Evolutionary conservation across 2,113 vertebrate species (phyloP), one percentile per base, ranked within the genome.

Genomic region (Python bivittatus): DNA sequence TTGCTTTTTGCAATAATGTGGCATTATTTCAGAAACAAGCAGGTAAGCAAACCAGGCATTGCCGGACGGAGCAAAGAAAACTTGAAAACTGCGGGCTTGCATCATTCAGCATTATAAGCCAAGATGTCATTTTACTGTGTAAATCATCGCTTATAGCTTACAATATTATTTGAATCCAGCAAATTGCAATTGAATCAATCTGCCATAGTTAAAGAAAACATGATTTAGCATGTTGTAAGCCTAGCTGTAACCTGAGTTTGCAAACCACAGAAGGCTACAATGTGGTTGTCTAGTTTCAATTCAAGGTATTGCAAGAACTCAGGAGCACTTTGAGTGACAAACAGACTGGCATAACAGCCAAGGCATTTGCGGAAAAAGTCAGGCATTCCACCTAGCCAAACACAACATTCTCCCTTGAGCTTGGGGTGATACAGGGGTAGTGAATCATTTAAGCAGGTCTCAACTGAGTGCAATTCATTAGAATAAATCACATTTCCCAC

Each of bases 391-490:
- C 86, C 38, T 79, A 1, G n/a, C 38, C 58, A 33, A 91, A 93
- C 25, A 86, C 58, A 27, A 60, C 6, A 44, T 0, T 2, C 92
- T 88, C 3, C 53, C 1, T 61, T 29, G 0, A 0, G 0, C 84
- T 88, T 2, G 33, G 48, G 13, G n/a, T 12, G 15, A 52, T n/a
- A 25, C 54, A 84, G 57, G 11, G 12, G 10, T 84, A 33, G 90
- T 93, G 23, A 88, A 86, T 90, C 90, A 90, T 56, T 68, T 48
- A 86, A 89, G 53, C n/a, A 64, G 0, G 1, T 91, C 90, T 0
- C 60, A 57, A 52, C 0, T 1, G 61, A 86, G 10, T 0, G 0
- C 0, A 0, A 0, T 0, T 58, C n/a, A 53, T 0, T 0, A 58
- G 87, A 91, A 93, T 84, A 84, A n/a, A 0, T 0, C 86, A 25